These are phyloP conservation scores for Neuroscelio doddi DNA, from an alignment of 2,888 invertebrate species.

Conservation along the genomic window DNA sequence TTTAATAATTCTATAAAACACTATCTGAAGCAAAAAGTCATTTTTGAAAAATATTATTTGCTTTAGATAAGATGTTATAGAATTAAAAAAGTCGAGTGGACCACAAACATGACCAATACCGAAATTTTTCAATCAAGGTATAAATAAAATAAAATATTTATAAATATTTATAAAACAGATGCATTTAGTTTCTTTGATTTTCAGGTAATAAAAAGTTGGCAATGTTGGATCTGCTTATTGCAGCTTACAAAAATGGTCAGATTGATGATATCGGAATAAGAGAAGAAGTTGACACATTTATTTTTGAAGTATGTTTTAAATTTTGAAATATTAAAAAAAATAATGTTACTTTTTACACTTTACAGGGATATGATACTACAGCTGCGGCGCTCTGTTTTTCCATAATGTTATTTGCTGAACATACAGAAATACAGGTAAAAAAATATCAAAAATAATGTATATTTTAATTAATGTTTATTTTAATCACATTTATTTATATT, in stretches of 20 bases:
- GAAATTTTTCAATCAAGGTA: too few relatives aligned
- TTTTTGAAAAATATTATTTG: too few relatives aligned
- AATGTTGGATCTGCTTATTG: conserved; percentile 61
- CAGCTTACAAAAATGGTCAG: conserved; percentile 46
- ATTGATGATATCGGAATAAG: conserved; percentile 61
- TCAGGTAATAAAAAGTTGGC: conserved; percentile 54
- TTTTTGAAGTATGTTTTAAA: conserved; percentile 7
- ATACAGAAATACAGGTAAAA: conserved; percentile 3
- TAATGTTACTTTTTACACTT: too few relatives aligned
- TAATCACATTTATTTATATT: too few relatives aligned
- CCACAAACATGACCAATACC: too few relatives aligned
- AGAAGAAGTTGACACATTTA: conserved; percentile 65
- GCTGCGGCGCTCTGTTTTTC: neutral
- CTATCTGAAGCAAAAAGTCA: too few relatives aligned
- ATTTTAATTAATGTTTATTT: too few relatives aligned
- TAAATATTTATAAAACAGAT: neutral
- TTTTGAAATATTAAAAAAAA: neutral
- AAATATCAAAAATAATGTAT: neutral
- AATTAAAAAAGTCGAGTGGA: too few relatives aligned
- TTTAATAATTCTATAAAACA: too few relatives aligned
- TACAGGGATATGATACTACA: neutral
- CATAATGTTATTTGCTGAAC: neutral
- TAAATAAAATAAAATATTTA: too few relatives aligned
- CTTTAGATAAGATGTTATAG: too few relatives aligned
- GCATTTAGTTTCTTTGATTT: neutral